Conservation (phyloP, 2,797 vertebrate species). For the Sebastes trivittatus region DNA sequence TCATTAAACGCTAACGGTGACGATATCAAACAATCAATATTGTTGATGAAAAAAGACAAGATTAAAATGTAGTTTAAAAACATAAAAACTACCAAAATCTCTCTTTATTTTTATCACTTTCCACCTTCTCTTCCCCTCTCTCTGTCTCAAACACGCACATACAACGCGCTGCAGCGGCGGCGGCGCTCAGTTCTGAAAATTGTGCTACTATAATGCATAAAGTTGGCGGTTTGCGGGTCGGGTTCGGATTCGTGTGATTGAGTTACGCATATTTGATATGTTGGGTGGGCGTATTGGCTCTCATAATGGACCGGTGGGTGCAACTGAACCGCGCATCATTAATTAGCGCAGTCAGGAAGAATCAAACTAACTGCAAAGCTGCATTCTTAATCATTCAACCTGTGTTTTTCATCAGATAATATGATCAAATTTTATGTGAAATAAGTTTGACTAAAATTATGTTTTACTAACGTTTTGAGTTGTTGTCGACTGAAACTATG, state of each 20-base stretch:
- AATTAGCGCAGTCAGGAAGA: too few relatives aligned
- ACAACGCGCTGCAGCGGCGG: too few relatives aligned
- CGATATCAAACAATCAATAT: neutral
- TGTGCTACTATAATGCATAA: neutral
- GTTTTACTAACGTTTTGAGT: too few relatives aligned
- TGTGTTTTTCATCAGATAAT: neutral
- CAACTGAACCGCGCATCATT: neutral
- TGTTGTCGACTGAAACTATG: too few relatives aligned
- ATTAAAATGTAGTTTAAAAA: neutral
- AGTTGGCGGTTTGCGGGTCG: fast-evolving
- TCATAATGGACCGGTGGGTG: neutral
- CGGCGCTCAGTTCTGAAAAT: neutral
- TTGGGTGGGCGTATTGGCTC: neutral
- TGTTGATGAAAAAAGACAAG: neutral
- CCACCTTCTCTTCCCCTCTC: neutral
- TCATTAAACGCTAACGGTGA: neutral
- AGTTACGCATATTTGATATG: neutral
- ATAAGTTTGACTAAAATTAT: neutral
- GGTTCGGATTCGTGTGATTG: too few relatives aligned
- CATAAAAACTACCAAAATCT: neutral
- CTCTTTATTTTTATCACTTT: neutral
- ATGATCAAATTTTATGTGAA: neutral
- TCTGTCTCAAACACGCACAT: neutral
- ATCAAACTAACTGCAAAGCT: neutral
- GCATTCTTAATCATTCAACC: neutral